Base-by-base conservation (phyloP, 2,888 invertebrate genomes). In the Eupsilia transversa region DNA sequence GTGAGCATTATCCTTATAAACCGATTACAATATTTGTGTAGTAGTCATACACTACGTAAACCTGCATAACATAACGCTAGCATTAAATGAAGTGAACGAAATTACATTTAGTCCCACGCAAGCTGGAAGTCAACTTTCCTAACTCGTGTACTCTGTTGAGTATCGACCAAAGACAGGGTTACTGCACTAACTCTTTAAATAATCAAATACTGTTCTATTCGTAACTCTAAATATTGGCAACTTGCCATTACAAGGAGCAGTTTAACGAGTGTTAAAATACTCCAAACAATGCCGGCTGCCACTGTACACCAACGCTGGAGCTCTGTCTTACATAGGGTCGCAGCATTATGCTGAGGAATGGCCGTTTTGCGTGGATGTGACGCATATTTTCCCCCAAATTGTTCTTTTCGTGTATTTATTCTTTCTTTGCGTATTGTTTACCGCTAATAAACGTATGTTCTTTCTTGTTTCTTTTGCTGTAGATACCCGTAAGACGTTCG, bases 141-240 rank as follows among this genome's bases (percentile, higher is more conserved):
- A 27, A n/a, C 17, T 33, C 64, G 2, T 41, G 12, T 10, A 41
- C 23, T 52, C 30, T 20, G 17, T 46, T 38, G 38, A 64, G 35
- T 30, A 30, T 38, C 61, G 33, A 41, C 23, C 7, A 65, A 46
- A 33, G 20, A 41, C 23, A 63, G 10, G 64, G 75, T 65, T 54
- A 46, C 20, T 81, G 38, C 27, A 49, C 80, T 49, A 63, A 14
- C 6, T 57, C 46, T 61, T 41, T 63, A 74, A 56, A 57, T 80
- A 76, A 79, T 56, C 27, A 30, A 54, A 46, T 38, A 60, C 46
- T 38, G n/a, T 23, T 46, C 54, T 56, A 63, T 63, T 61, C 3
- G 17, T 14, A 30, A 63, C 33, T 63, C 49, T 63, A 77, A 80
- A 74, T 57, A 77, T 63, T 80, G 61, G 74, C 54, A 74, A 49